These are phyloP conservation scores for Venustaconcha ellipsiformis DNA, from an alignment of 1,140 invertebrate genomes.

Conservation along the genomic window DNA sequence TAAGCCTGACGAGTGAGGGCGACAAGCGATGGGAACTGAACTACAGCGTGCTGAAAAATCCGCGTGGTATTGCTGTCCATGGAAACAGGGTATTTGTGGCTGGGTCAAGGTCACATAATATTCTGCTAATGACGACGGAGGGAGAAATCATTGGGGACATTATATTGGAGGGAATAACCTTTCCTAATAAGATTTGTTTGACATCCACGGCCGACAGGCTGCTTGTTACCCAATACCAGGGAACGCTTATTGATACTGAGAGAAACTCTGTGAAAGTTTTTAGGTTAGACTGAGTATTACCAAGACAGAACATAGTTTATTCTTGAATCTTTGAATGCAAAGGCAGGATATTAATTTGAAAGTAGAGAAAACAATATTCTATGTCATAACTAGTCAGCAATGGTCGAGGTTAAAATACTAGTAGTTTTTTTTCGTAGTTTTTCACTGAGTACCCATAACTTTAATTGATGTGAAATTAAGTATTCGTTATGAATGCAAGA, in stretches of 20 bases:
- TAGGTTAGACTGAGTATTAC: constrained; percentile 18
- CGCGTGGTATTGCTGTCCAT: constrained; percentile 29
- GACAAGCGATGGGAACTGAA: constrained; percentile 39
- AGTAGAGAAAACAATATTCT: too few relatives aligned
- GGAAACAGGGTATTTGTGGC: constrained; percentile 35
- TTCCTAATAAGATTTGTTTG: constrained; percentile 35
- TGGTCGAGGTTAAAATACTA: too few relatives aligned
- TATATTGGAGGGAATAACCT: constrained; percentile 28
- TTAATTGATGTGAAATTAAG: too few relatives aligned
- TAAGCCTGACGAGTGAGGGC: constrained; percentile 30
- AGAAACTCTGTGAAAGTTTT: constrained; percentile 40
- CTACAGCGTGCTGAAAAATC: constrained; percentile 30
- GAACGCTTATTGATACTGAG: constrained; percentile 34
- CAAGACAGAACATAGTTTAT: too few relatives aligned
- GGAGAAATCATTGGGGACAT: constrained; percentile 35
- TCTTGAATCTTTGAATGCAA: too few relatives aligned
- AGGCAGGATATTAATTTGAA: too few relatives aligned
- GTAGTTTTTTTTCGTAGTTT: too few relatives aligned
- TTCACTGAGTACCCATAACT: too few relatives aligned
- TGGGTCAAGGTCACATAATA: constrained; percentile 37
- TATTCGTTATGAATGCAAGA: too few relatives aligned
- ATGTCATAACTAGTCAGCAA: too few relatives aligned
- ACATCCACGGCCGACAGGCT: constrained; percentile 25
- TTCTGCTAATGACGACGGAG: constrained; percentile 27
- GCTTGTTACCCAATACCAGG: constrained; percentile 36